phyloP scores from a whole-genome alignment of 1,140 invertebrate genomes.

The Drosophila saltans region DNA sequence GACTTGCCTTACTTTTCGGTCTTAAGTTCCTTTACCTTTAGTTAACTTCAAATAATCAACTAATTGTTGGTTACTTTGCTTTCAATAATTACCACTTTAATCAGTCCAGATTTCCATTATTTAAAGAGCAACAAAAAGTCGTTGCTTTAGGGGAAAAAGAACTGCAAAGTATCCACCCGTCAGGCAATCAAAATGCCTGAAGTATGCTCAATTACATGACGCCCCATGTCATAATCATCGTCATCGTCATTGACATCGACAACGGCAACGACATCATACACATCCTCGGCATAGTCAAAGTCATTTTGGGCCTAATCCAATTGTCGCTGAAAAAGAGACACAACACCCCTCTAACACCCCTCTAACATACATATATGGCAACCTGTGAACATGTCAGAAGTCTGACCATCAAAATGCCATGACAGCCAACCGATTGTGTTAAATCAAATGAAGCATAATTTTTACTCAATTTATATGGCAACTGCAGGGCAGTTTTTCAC shows the following conservation, averaged over 20 bases:
- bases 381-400: constrained; percentile 39
- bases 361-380: constrained; percentile 6
- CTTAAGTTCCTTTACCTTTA: too few species aligned
- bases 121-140: not conserved
- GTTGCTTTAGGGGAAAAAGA: not conserved
- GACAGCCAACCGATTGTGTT: constrained; percentile 71
- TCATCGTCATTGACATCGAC: not conserved
- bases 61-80: too few species aligned
- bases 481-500: constrained; percentile 32
- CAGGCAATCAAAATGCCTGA: constrained; percentile 31
- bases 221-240: constrained; percentile 17
- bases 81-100: not conserved
- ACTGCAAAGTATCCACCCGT: constrained; percentile 4
- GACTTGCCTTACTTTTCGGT: too few species aligned
- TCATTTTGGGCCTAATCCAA: constrained; percentile 50
- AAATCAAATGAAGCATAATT: constrained; percentile 82
- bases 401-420: constrained; percentile 53
- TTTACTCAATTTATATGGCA: constrained; percentile 73
- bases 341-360: constrained; percentile 7
- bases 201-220: constrained; percentile 50
- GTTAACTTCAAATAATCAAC: too few species aligned
- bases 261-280: not conserved
- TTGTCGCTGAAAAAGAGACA: constrained; percentile 43
- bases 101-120: not conserved
- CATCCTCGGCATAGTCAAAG: constrained; percentile 25